Evolutionary conservation across 2,113 vertebrate species (phyloP).

Genomic region (Poicephalus gulielmi): DNA sequence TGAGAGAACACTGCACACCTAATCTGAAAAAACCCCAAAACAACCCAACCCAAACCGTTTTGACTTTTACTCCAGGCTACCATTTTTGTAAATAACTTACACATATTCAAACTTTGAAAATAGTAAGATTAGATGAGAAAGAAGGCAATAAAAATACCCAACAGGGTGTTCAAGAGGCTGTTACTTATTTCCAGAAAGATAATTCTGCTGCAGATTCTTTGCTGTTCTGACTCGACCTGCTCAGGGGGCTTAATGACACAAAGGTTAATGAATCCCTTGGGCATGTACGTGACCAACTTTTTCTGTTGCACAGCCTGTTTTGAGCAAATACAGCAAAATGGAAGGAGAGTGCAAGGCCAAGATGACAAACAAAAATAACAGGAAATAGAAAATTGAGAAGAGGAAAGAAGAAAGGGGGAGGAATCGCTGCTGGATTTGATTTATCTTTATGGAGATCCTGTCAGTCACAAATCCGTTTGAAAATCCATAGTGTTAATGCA

Average conservation of each 20-base stretch:
- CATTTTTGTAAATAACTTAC: background rate
- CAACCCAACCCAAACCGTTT: background rate
- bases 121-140: background rate
- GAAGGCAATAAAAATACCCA: background rate
- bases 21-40: background rate
- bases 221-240: background rate
- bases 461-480: background rate
- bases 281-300: background rate
- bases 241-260: background rate
- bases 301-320: background rate
- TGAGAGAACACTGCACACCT: background rate
- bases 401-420: background rate
- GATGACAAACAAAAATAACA: background rate
- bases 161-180: background rate
- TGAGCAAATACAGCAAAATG: background rate
- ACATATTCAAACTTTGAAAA: background rate
- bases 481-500: background rate
- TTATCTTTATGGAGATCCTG: background rate
- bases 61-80: background rate
- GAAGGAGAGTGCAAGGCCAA: background rate
- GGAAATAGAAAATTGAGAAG: background rate
- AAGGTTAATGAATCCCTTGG: slow-evolving; percentile 14
- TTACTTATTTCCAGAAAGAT: background rate
- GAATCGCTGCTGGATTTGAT: background rate
- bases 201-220: background rate